Base-by-base conservation (phyloP, 1,140 invertebrate species). In the Orius laevigatus region DNA sequence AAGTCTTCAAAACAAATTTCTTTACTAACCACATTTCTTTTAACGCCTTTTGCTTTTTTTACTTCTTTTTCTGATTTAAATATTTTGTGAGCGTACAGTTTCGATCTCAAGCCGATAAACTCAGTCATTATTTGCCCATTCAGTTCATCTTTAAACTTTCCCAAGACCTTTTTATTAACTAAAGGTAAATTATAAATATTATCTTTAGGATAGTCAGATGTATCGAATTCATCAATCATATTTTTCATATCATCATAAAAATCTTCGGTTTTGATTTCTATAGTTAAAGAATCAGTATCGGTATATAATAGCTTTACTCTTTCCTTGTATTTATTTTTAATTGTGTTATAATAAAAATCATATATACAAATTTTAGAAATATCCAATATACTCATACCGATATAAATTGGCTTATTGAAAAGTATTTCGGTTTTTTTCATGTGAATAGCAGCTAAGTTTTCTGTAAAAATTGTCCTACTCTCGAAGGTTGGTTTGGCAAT, bases 261-360 rank as follows among this genome's bases (percentile, higher is more conserved):
- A 46, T 51, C 49, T n/a, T 53, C 19, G 41, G 51, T 55, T n/a
- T 14, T 18, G 10, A 57, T 53, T 49, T 62, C 50, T 55, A 62
- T 65, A 31, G 63, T 57, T 4, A 64, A 57, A 41, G 50, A 57
- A 55, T 66, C 62, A 1, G 64, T 67, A 53, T 68, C 64, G 1
- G 52, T 60, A 47, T 65, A 58, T 45, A n/a, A n/a, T n/a, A n/a
- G n/a, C n/a, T n/a, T 64, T 15, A 60, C 46, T 12, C 66, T 45
- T 44, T 50, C 36, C 16, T 35, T 14, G 18, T 15, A 42, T 48
- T 49, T 12, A 50, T 47, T 20, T 52, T 34, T 53, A 57, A 48
- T 50, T 19, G 48, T 55, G 54, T n/a, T n/a, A n/a, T n/a, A n/a
- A n/a, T n/a, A n/a, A n/a, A n/a, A n/a, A 14, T 54, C 48, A 53